These are phyloP conservation scores for Oligia fasciuncula DNA, from an alignment of 2,888 invertebrate genomes.

Conservation along the genomic window DNA sequence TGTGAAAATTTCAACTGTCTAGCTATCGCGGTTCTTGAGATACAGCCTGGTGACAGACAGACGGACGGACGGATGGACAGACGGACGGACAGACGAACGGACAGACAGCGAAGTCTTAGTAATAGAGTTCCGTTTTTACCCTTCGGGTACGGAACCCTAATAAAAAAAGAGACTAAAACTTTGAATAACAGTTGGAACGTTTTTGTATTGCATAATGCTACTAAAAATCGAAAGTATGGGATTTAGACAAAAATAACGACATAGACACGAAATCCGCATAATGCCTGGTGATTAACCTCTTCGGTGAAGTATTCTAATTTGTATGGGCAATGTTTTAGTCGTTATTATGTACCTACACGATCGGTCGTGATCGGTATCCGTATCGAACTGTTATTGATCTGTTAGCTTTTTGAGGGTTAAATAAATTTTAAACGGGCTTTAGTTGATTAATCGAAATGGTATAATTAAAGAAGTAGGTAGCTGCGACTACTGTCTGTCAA, in stretches of 20 bases:
- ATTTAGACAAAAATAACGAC: slow-evolving; percentile 66
- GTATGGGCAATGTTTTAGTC: slow-evolving; percentile 24
- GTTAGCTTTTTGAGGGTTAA: slow-evolving; percentile 39
- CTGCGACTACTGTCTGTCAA: neutral
- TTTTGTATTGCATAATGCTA: slow-evolving; percentile 74
- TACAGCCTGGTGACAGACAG: no score
- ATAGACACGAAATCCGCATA: slow-evolving; percentile 64
- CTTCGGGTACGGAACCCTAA: no score
- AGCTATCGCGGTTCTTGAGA: no score
- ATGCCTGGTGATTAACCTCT: slow-evolving; percentile 60
- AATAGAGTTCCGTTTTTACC: no score
- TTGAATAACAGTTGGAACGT: slow-evolving; percentile 66
- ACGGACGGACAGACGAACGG: no score
- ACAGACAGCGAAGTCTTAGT: no score
- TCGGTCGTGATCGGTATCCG: slow-evolving; percentile 13
- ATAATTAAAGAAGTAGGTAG: neutral
- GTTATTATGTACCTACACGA: slow-evolving; percentile 22
- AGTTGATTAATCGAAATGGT: slow-evolving; percentile 12
- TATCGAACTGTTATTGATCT: slow-evolving; percentile 42
- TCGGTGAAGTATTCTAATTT: slow-evolving; percentile 37
- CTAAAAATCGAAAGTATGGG: slow-evolving; percentile 75
- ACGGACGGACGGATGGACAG: no score
- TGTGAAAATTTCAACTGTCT: no score
- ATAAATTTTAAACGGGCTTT: slow-evolving; percentile 30
- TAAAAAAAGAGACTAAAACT: slow-evolving; percentile 56